These are phyloP conservation scores for Hypercompe scribonia DNA, from an alignment of 2,888 invertebrate genomes.

Conservation along the genomic window DNA sequence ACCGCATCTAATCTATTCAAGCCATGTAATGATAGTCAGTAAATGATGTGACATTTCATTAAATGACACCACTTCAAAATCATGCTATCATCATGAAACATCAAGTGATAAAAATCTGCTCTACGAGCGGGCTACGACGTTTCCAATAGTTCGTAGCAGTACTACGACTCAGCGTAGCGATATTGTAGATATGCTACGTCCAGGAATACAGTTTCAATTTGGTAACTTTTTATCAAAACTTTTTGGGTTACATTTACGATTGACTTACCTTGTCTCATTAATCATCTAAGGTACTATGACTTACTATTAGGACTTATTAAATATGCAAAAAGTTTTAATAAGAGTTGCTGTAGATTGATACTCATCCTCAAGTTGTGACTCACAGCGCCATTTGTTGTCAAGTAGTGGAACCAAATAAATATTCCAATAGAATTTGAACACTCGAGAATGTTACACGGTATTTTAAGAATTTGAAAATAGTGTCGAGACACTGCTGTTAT, in stretches of 20 bases:
- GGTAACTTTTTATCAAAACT: background rate
- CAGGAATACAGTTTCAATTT: background rate
- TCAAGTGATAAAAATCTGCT: background rate
- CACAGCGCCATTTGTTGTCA: too few species aligned
- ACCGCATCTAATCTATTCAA: background rate
- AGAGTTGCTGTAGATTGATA: background rate
- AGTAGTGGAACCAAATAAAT: too few species aligned
- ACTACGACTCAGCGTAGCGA: slow-evolving; percentile 8
- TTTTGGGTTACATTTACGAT: too few species aligned
- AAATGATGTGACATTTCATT: background rate
- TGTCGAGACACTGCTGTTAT: background rate
- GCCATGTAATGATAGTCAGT: background rate
- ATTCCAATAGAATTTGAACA: too few species aligned
- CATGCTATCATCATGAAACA: background rate
- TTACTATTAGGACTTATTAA: too few species aligned
- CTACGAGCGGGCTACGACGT: background rate
- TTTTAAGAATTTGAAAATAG: too few species aligned
- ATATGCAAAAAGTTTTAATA: background rate
- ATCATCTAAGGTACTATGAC: too few species aligned
- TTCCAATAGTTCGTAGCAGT: background rate
- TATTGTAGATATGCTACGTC: slow-evolving; percentile 5
- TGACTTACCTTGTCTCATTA: background rate
- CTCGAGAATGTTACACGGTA: too few species aligned
- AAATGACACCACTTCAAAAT: background rate
- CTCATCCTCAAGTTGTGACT: too few species aligned